phyloP scores from a whole-genome alignment of 2,888 invertebrate genomes.

The Hydropsyche betteni region DNA sequence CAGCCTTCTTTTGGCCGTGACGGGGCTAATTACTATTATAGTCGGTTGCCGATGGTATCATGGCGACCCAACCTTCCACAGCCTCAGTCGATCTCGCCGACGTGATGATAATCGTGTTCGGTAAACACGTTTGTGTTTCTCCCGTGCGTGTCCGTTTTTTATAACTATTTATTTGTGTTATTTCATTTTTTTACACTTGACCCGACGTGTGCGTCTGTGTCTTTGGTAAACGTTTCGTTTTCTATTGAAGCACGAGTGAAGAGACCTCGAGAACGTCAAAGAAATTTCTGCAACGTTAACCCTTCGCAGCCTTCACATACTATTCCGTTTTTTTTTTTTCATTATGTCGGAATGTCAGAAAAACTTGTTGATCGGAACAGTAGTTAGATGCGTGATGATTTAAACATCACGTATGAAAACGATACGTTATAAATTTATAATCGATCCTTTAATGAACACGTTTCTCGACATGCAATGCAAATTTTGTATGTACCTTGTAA shows the following conservation, averaged over 20 bases:
- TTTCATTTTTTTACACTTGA: background rate
- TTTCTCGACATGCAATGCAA: too few relatives aligned
- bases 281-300: conserved; percentile 22
- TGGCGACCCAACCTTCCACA: background rate
- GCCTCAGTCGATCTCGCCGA: background rate
- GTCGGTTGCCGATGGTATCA: conserved; percentile 27
- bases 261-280: conserved; percentile 30
- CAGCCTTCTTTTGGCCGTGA: conserved; percentile 39
- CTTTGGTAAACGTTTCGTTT: background rate
- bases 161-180: background rate
- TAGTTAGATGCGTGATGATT: too few relatives aligned
- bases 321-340: background rate
- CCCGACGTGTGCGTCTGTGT: too few relatives aligned
- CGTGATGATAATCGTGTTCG: background rate
- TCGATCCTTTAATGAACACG: too few relatives aligned
- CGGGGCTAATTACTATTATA: conserved; percentile 8
- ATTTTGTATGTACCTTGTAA: too few relatives aligned
- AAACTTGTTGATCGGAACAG: too few relatives aligned
- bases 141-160: too few relatives aligned
- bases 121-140: too few relatives aligned
- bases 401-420: too few relatives aligned
- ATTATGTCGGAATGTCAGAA: too few relatives aligned
- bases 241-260: background rate
- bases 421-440: too few relatives aligned
- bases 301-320: conserved; percentile 22